These are phyloP conservation scores for Platycnemis pennipes DNA, from an alignment of 2,888 invertebrate genomes.

Conservation along the genomic window DNA sequence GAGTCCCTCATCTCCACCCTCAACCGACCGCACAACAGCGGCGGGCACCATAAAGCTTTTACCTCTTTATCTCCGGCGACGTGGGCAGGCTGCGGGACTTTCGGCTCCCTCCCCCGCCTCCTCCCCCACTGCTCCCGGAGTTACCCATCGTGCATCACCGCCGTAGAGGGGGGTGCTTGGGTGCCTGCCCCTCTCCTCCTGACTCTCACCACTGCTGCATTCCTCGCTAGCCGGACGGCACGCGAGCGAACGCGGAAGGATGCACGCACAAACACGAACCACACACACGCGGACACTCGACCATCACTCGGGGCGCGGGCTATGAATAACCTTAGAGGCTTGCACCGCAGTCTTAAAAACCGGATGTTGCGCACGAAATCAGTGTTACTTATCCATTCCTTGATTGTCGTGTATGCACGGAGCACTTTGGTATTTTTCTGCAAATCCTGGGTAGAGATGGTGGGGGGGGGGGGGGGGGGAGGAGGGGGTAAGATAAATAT, in stretches of 20 bases:
- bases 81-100: conserved; percentile 89
- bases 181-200: neutral
- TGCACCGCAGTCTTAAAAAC: too few relatives aligned
- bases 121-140: conserved; percentile 62
- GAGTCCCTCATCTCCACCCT: neutral
- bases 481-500: too few relatives aligned
- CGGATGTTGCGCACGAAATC: too few relatives aligned
- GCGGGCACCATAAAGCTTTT: conserved; percentile 74
- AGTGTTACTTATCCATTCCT: too few relatives aligned
- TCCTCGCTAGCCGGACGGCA: neutral
- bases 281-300: neutral
- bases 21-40: neutral
- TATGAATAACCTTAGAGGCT: neutral
- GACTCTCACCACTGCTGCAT: neutral
- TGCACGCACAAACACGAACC: neutral
- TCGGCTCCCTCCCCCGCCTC: conserved; percentile 79
- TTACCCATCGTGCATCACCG: conserved; percentile 60
- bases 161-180: neutral
- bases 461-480: too few relatives aligned
- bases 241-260: neutral
- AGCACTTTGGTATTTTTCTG: too few relatives aligned
- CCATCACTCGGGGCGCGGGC: neutral
- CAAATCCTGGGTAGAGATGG: too few relatives aligned
- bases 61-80: conserved; percentile 89
- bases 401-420: too few relatives aligned